phyloP scores from a whole-genome alignment of 2,113 vertebrate genomes.

The Empidonax alnorum region DNA sequence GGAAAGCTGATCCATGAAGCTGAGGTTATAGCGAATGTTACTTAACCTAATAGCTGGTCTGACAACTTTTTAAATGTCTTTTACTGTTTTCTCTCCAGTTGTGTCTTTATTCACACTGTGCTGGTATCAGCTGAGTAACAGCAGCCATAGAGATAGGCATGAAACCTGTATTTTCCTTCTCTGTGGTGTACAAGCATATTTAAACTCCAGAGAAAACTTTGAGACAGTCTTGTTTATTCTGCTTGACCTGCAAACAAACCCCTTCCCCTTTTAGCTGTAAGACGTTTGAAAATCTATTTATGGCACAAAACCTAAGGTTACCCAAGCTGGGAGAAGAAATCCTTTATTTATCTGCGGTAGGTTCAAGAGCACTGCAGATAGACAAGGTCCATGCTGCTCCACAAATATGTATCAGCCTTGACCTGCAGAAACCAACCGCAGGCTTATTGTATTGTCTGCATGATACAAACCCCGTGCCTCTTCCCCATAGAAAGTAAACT shows the following conservation, averaged over 20 bases:
- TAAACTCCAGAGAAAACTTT: not conserved
- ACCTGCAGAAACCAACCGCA: not conserved
- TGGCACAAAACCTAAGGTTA: not conserved
- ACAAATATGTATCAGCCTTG: not conserved
- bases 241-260: not conserved
- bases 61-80: conserved; percentile 35
- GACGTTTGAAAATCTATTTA: not conserved
- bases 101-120: not conserved
- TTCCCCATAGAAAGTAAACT: not conserved
- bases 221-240: not conserved
- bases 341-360: not conserved
- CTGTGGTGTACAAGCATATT: not conserved
- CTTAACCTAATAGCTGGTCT: conserved; percentile 16
- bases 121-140: not conserved
- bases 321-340: not conserved
- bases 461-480: not conserved
- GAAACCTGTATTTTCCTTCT: not conserved
- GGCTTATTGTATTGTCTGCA: not conserved
- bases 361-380: not conserved
- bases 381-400: not conserved
- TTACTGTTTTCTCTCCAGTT: conserved; percentile 5
- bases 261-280: not conserved
- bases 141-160: not conserved
- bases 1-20: conserved; percentile 18
- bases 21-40: not conserved